Percentiles rank a stretch among this genome's conserved stretches.
These are phyloP conservation scores for Chamaea fasciata DNA, from an alignment of 2,113 vertebrate species.

Conservation along the genomic window DNA sequence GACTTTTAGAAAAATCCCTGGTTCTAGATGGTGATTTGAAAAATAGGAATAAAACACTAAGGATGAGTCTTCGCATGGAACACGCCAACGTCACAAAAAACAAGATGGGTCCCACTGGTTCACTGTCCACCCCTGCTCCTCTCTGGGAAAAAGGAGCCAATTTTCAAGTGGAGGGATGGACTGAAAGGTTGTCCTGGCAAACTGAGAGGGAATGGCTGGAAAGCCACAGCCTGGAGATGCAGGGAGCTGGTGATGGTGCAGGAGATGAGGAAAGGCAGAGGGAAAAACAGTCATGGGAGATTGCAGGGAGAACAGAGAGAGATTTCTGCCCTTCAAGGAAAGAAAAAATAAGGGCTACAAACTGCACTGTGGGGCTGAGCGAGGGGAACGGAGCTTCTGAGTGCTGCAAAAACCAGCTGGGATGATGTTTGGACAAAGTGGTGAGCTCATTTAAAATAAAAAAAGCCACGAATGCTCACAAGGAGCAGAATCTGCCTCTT, in stretches of 20 bases:
- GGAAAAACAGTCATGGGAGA: background rate
- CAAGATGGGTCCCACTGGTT: accelerated
- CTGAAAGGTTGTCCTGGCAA: background rate
- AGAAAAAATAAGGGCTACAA: background rate
- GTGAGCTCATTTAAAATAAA: background rate
- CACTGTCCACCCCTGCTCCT: background rate
- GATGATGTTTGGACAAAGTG: background rate
- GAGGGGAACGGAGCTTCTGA: background rate
- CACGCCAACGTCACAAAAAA: background rate
- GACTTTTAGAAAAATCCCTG: background rate
- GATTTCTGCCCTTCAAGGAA: background rate
- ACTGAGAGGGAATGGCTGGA: background rate
- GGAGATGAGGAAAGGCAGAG: background rate
- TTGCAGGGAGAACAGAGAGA: accelerated
- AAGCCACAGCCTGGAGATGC: background rate
- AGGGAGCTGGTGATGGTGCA: background rate
- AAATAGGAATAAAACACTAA: background rate
- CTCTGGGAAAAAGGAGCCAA: background rate
- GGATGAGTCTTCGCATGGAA: accelerated
- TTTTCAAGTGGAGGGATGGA: background rate
- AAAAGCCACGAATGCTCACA: accelerated
- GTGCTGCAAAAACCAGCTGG: background rate
- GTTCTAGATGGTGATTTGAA: background rate
- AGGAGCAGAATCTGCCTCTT: background rate
- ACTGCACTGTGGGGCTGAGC: background rate